These are phyloP conservation scores for Hephaestus fuliginosus DNA, from an alignment of 2,797 vertebrate genomes.

Conservation along the genomic window DNA sequence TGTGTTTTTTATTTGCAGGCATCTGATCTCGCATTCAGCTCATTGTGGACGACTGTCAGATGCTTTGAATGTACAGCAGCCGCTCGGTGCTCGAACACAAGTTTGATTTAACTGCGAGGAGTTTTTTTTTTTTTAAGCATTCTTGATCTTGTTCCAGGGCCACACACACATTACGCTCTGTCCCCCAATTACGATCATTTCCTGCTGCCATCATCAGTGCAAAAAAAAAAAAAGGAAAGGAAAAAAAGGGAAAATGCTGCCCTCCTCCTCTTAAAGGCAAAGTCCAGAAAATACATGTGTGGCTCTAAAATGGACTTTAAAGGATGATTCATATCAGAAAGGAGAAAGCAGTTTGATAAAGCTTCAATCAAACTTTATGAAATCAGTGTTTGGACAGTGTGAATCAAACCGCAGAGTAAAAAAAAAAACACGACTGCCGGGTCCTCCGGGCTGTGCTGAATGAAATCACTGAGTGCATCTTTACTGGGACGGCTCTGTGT, in stretches of 20 bases:
- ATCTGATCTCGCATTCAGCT: background rate
- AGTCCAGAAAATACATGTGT: background rate
- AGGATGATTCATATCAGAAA: background rate
- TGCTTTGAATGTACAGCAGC: background rate
- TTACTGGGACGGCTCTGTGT: conserved; percentile 39
- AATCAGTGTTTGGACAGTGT: background rate
- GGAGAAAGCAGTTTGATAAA: background rate
- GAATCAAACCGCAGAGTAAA: background rate
- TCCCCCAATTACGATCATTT: conserved; percentile 80
- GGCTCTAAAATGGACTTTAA: background rate
- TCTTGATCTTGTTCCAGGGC: conserved; percentile 75
- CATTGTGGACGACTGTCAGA: background rate
- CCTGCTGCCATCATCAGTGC: conserved; percentile 71
- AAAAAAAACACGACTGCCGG: no score
- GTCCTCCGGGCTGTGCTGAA: background rate
- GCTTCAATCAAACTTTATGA: background rate
- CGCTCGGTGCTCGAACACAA: background rate
- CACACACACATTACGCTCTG: conserved; percentile 77
- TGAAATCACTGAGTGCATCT: conserved; percentile 48
- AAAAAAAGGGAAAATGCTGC: conserved; percentile 22
- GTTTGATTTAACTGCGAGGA: conserved; percentile 36
- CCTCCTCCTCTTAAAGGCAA: conserved; percentile 47
- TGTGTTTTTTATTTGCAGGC: background rate
- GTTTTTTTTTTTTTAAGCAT: conserved; percentile 61
- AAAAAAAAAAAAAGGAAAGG: background rate